These are phyloP conservation scores for Chymomyza costata DNA, from an alignment of 1,140 invertebrate species.

Conservation along the genomic window DNA sequence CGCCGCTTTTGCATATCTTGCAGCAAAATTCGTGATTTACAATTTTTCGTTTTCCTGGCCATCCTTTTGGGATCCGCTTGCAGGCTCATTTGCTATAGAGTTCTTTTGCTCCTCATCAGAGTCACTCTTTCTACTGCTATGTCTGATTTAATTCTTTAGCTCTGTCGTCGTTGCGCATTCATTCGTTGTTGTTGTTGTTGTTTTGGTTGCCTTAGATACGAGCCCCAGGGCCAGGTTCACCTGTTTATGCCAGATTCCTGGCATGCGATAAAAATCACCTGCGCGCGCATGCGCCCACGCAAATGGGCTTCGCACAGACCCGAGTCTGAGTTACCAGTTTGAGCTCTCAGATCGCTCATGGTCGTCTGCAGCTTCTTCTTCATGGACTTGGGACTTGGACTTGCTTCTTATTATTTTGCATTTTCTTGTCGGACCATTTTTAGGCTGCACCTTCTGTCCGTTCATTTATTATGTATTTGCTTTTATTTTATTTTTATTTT, in stretches of 20 bases:
- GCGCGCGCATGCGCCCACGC: constrained; percentile 71
- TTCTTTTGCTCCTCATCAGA: constrained; percentile 10
- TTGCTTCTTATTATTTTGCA: constrained; percentile 10
- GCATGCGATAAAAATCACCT: constrained; percentile 75
- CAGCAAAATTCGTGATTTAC: constrained; percentile 74
- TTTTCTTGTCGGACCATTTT: constrained; percentile 37
- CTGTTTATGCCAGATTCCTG: constrained; percentile 74
- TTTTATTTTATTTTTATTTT: background rate
- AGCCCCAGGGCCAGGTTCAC: constrained; percentile 60
- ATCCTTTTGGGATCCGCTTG: constrained; percentile 33
- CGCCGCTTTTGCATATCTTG: constrained; percentile 73
- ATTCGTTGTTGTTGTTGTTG: constrained; percentile 28
- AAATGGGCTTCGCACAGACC: no score
- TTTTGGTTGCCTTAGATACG: constrained; percentile 6
- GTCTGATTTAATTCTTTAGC: constrained; percentile 60
- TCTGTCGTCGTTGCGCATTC: constrained; percentile 37
- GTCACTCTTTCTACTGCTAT: constrained; percentile 29
- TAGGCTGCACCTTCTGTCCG: constrained; percentile 53
- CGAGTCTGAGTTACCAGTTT: constrained; percentile 27
- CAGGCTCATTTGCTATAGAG: constrained; percentile 35
- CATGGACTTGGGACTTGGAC: constrained; percentile 17
- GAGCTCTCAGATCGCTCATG: constrained; percentile 24
- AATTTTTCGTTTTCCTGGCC: constrained; percentile 61
- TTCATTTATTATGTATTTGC: constrained; percentile 64
- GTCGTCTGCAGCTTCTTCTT: constrained; percentile 25